Percentiles rank a stretch among this genome's conserved stretches.
Conservation (phyloP, 2,113 vertebrate species). For the Hippopotamus amphibius region DNA sequence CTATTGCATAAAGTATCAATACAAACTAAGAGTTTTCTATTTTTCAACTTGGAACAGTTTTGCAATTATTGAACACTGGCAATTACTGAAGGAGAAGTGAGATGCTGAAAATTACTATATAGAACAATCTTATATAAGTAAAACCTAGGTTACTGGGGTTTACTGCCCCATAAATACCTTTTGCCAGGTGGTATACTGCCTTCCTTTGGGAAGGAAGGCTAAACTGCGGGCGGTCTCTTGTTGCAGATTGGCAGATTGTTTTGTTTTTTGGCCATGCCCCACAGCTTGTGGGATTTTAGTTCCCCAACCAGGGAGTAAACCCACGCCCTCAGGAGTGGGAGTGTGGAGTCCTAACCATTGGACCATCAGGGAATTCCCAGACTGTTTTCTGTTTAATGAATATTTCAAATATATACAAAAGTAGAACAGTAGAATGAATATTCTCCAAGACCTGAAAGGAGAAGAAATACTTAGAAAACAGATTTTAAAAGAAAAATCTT, state of each 20-base stretch:
- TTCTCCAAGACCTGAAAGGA: constrained; percentile 24
- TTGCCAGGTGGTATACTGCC: background rate
- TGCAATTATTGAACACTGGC: constrained; percentile 1
- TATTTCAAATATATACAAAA: constrained; percentile 45
- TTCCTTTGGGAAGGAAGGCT: constrained; percentile 3
- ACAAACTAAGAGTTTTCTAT: constrained; percentile 30
- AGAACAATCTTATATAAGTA: background rate
- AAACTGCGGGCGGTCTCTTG: background rate
- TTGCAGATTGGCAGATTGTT: background rate
- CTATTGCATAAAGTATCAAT: background rate
- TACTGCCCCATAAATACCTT: background rate
- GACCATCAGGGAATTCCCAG: background rate
- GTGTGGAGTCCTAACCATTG: background rate
- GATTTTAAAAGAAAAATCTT: constrained; percentile 31
- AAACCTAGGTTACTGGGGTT: background rate
- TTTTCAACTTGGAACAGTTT: constrained; percentile 43
- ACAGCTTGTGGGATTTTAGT: background rate
- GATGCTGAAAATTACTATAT: constrained; percentile 38
- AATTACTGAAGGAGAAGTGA: constrained; percentile 30
- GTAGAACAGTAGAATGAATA: background rate
- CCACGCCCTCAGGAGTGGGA: background rate
- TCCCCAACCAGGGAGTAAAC: background rate
- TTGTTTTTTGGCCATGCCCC: no score
- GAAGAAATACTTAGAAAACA: background rate
- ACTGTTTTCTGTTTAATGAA: constrained; percentile 5